Evolutionary conservation across 2,888 invertebrate genomes (phyloP).

Genomic region (Epiblema foenella): DNA sequence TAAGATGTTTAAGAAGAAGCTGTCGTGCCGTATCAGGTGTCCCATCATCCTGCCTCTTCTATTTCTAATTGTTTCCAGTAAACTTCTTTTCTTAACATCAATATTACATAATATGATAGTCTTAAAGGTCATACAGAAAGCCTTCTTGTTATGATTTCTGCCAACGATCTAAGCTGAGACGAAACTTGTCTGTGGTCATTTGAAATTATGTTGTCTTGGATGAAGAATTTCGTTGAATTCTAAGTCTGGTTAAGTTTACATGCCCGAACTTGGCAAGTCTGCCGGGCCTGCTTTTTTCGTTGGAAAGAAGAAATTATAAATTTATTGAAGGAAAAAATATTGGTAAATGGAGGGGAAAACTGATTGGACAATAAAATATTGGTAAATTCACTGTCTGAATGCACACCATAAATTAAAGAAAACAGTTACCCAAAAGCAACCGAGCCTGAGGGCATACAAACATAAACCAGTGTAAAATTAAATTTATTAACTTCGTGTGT

Average conservation of each 20-base stretch:
- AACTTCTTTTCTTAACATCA: too few relatives aligned
- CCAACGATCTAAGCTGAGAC: too few relatives aligned
- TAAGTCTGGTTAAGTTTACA: background rate
- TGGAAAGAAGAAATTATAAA: background rate
- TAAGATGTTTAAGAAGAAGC: too few relatives aligned
- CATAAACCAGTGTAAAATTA: constrained; percentile 42
- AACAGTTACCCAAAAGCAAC: constrained; percentile 29
- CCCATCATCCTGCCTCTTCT: too few relatives aligned
- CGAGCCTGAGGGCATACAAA: constrained; percentile 13
- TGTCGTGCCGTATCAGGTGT: too few relatives aligned
- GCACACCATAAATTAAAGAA: constrained; percentile 21
- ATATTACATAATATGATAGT: too few relatives aligned
- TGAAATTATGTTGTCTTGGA: too few relatives aligned
- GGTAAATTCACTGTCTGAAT: constrained; percentile 1
- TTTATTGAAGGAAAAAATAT: background rate
- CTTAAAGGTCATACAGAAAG: too few relatives aligned
- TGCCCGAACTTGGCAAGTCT: background rate
- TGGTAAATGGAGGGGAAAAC: constrained; percentile 1
- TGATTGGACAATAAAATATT: constrained; percentile 10
- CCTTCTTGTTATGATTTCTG: too few relatives aligned
- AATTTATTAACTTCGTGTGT: constrained; percentile 40
- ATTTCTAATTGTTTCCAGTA: too few relatives aligned
- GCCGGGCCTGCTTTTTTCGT: background rate
- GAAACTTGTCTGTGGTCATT: too few relatives aligned
- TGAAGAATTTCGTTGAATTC: too few relatives aligned